phyloP scores from a whole-genome alignment of 2,113 vertebrate genomes.

The Varanus salvator region DNA sequence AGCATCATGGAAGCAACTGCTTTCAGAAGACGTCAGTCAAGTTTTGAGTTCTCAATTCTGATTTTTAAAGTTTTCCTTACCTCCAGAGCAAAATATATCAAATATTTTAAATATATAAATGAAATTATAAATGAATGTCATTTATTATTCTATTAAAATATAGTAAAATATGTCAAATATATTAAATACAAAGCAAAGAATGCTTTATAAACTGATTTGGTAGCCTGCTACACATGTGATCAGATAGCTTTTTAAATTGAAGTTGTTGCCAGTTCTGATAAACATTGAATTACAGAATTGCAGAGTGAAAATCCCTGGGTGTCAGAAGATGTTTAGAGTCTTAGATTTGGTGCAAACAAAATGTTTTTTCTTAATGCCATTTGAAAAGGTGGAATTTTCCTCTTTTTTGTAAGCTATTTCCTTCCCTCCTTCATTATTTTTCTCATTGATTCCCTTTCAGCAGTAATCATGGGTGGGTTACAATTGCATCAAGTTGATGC shows the following conservation, averaged over 20 bases:
- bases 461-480: neutral
- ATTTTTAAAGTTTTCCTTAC: neutral
- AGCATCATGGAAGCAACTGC: neutral
- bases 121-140: too few relatives aligned
- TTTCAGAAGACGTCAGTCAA: neutral
- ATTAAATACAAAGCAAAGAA: neutral
- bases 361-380: neutral
- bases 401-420: neutral
- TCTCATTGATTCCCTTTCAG: neutral
- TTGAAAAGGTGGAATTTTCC: neutral
- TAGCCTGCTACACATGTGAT: neutral
- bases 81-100: neutral
- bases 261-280: neutral
- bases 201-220: neutral
- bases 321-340: neutral
- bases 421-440: neutral
- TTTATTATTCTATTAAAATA: neutral
- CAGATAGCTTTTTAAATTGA: neutral
- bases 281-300: neutral
- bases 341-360: neutral
- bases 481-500: neutral
- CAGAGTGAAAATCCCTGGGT: neutral
- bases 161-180: neutral
- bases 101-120: neutral
- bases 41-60: neutral